Percentiles rank a stretch among this genome's conserved stretches.
Conservation (phyloP, 2,113 vertebrate genomes). For the Orthonyx spaldingii region DNA sequence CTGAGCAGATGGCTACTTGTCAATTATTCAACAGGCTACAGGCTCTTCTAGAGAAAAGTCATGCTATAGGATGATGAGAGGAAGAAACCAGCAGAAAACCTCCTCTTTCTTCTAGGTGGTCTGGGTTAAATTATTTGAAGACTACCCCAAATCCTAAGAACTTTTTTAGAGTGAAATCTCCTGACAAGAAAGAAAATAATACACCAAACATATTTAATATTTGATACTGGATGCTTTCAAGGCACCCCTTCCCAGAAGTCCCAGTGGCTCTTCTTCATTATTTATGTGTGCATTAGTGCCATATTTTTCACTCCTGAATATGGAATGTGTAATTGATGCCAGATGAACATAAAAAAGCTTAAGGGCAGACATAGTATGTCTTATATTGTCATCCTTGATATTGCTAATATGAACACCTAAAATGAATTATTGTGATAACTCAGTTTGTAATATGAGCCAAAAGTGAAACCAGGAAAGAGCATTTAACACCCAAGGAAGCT, state of each 20-base stretch:
- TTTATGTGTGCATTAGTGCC: conserved; percentile 12
- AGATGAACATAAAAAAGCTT: not conserved
- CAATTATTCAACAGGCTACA: conserved; percentile 5
- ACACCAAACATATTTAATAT: not conserved
- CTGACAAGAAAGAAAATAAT: not conserved
- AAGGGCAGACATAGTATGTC: not conserved
- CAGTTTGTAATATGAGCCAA: not conserved
- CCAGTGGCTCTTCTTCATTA: conserved; percentile 13
- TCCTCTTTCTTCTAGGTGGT: not conserved
- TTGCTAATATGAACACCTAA: not conserved
- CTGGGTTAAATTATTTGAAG: not conserved
- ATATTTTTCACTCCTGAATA: conserved; percentile 10
- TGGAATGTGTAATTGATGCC: not conserved
- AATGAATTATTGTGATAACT: not conserved
- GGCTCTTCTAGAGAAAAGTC: not conserved
- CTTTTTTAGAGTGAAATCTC: not conserved
- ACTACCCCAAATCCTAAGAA: not conserved
- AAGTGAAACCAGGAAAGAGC: not conserved
- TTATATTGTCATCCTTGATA: not conserved
- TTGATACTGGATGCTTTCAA: not conserved
- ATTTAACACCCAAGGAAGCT: not conserved
- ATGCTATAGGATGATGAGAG: not conserved
- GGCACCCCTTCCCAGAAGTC: not conserved
- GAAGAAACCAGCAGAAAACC: not conserved
- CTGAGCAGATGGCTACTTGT: not conserved